Evolutionary conservation across 2,797 vertebrate genomes (phyloP), one percentile per base, ranked within the genome.

Genomic region (Anguilla marmorata): DNA sequence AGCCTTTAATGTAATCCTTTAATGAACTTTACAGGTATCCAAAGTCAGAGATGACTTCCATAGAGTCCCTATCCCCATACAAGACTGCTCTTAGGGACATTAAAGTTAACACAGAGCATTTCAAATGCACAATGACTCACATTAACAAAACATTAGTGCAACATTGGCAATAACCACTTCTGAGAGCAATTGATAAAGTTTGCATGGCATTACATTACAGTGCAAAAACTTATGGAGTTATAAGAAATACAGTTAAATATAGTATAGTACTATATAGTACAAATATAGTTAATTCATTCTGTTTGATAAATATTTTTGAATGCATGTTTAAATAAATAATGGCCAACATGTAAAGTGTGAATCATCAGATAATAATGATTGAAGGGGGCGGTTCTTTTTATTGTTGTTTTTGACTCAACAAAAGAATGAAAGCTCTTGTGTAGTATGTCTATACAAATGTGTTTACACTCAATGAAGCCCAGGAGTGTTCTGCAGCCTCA

Each of bases 1-100:
- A 82, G 41, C 74, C 79, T 48, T 50, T 48, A 69, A 69, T 69
- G 79, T 82, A 82, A 82, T 82, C 79, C 79, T 50, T 82, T 82
- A 82, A 82, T 50, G 74, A 82, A 50, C 79, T 82, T 82, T 82
- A 82, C 24, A 19, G 79, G 19, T 48, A 45, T 48, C 9, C 79
- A 50, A 45, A 82, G 41, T 50, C 41, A 82, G 79, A 82, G 45
- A 82, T 82, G 79, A 82, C 79, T 48, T 50, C 45, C 41, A 82
- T 19, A n/a, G 11, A 48, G 19, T 82, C 45, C 76, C 21, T 3
- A 24, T 80, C 33, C 4, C 76, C 19, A 82, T n/a, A 50, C 9
- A 27, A 16, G 27, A 33, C 21, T 50, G 45, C n/a, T n/a, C 41
- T 24, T 2, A 45, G 45, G 21, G 79, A 45, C 7, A 41, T 41